Percentiles rank a stretch among this genome's conserved stretches.
Evolutionary conservation across 2,797 vertebrate species (phyloP).

Genomic region (Tapera naevia): DNA sequence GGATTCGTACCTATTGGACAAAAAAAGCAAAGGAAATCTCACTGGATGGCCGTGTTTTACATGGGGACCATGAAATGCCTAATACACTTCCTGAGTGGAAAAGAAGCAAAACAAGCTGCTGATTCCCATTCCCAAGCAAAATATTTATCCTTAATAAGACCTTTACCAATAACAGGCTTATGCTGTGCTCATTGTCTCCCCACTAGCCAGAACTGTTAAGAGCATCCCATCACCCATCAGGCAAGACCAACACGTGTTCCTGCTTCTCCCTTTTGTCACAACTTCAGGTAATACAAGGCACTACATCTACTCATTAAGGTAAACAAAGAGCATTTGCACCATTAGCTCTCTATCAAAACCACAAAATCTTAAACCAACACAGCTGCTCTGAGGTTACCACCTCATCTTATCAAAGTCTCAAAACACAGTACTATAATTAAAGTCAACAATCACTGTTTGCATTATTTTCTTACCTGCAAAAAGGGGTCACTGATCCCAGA

Average conservation of each 20-base stretch:
- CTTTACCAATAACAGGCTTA: not conserved
- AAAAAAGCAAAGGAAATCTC: slow-evolving; percentile 36
- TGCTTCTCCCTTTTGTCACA: not conserved
- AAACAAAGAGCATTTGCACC: not conserved
- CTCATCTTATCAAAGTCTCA: not conserved
- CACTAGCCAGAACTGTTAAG: not conserved
- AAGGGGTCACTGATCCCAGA: slow-evolving; percentile 99
- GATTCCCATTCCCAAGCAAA: not conserved
- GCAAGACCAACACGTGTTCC: accelerated
- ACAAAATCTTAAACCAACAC: not conserved
- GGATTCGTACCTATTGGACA: slow-evolving; percentile 90
- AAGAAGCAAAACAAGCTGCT: not conserved
- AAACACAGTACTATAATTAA: not conserved
- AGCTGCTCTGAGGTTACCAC: not conserved
- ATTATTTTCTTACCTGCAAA: slow-evolving; percentile 87
- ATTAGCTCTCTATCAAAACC: not conserved
- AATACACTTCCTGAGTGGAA: not conserved
- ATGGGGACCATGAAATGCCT: not conserved
- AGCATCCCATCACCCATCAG: not conserved
- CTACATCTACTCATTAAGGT: not conserved
- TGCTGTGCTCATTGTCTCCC: not conserved
- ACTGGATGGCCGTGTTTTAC: not conserved
- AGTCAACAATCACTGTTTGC: not conserved
- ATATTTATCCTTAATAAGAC: not conserved
- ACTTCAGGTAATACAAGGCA: not conserved